Base-by-base conservation (phyloP, 2,113 vertebrate genomes). In the Eira barbara region DNA sequence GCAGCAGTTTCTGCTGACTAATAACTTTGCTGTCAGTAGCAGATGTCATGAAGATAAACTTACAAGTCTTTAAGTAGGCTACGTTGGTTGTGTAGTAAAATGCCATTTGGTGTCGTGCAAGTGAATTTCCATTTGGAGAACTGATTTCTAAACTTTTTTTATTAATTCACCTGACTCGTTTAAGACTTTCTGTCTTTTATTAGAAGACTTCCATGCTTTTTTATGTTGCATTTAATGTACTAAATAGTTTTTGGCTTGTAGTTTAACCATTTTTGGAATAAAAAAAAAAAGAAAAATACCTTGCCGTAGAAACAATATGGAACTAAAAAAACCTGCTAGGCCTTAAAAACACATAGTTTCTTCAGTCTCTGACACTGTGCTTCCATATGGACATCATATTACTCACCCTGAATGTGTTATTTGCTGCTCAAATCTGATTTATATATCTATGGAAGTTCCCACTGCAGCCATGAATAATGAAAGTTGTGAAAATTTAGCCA, bases 401-500 rank as follows among this genome's bases (percentile, higher is more conserved):
- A 82, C n/a, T 97, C 94, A 98, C 57, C 21, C 79, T 63, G 49
- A 90, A 80, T 97, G 84, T 96, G 55, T 92, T 91, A 88, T 92
- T 97, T 95, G 86, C 69, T 84, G 87, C 80, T 92, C 0, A 2
- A 74, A 59, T 88, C 80, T 97, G 91, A 97, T 94, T 98, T 96
- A 94, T 95, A 2, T 55, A 84, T 89, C 61, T 84, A 0, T 96
- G 39, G 85, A 93, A 95, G 63, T 82, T 97, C 91, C 65, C 23
- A 3, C 5, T 57, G 91, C 59, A 80, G 76, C 84, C 3, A 18
- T 91, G 88, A 97, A 95, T 94, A 91, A 97, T 93, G 81, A 89
- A 97, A 95, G 63, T 91, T 97, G 96, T 95, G 96, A 91, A 95
- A 96, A 93, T 94, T 67, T 94, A 97, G 71, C 94, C 94, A 95